These are phyloP conservation scores for Drosophila greeni DNA, from an alignment of 2,888 invertebrate species.

Conservation along the genomic window DNA sequence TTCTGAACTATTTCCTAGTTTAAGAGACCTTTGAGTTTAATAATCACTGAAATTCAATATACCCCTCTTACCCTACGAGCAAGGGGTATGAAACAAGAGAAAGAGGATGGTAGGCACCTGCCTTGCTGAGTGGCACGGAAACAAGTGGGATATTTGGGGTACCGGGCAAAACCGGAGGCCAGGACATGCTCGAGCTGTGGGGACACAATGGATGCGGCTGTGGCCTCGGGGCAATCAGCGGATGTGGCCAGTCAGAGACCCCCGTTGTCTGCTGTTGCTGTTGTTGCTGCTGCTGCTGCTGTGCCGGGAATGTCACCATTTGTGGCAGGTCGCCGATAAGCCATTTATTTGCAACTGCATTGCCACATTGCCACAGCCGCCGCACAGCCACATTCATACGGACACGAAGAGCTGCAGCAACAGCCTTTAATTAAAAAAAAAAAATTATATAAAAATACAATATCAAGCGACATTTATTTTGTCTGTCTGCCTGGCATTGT, in stretches of 20 bases:
- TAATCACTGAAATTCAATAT: neutral
- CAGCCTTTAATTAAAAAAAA: slow-evolving; percentile 33
- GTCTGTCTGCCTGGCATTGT: slow-evolving; percentile 21
- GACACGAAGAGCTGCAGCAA: slow-evolving; percentile 14
- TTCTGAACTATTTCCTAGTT: fast-evolving
- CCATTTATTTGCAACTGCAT: slow-evolving; percentile 33
- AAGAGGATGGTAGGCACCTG: neutral
- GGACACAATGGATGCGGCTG: slow-evolving; percentile 46
- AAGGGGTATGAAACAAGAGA: slow-evolving; percentile 12
- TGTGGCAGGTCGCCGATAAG: slow-evolving; percentile 55
- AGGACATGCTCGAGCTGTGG: slow-evolving; percentile 65
- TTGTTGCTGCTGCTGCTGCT: slow-evolving; percentile 12
- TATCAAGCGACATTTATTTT: slow-evolving; percentile 26
- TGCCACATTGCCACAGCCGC: too few species aligned
- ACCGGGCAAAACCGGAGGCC: slow-evolving; percentile 32
- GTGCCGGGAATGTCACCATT: slow-evolving; percentile 43
- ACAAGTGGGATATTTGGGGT: slow-evolving; percentile 13
- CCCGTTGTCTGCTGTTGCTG: slow-evolving; percentile 13
- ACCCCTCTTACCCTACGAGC: slow-evolving; percentile 1
- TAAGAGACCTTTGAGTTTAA: neutral
- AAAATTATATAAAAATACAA: slow-evolving; percentile 35
- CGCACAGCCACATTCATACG: slow-evolving; percentile 11
- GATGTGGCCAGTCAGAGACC: slow-evolving; percentile 45
- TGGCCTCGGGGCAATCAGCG: slow-evolving; percentile 39
- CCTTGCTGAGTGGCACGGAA: slow-evolving; percentile 10